Evolutionary conservation across 2,797 vertebrate genomes (phyloP).

Genomic region (Choloepus didactylus): DNA sequence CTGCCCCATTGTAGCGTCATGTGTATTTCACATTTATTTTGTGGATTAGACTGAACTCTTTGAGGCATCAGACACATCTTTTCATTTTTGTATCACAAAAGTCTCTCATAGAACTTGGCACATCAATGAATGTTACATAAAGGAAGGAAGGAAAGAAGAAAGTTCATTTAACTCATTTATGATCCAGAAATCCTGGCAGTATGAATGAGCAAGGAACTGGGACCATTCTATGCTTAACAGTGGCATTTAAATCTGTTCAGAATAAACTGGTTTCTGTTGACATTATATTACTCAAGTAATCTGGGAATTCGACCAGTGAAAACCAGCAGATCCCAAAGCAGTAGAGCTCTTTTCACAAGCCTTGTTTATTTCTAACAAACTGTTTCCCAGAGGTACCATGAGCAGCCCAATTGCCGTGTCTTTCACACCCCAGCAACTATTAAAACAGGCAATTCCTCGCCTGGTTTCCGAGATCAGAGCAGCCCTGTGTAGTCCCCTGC

Average conservation of each 20-base stretch:
- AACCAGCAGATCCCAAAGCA: slow-evolving; percentile 49
- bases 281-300: slow-evolving; percentile 24
- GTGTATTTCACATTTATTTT: not conserved
- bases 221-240: not conserved
- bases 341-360: slow-evolving; percentile 49
- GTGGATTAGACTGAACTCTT: not conserved
- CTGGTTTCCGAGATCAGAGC: not conserved
- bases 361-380: slow-evolving; percentile 64
- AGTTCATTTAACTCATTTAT: slow-evolving; percentile 31
- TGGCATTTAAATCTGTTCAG: slow-evolving; percentile 22
- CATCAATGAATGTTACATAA: not conserved
- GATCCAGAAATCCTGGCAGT: slow-evolving; percentile 2
- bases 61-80: not conserved
- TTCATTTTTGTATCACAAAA: not conserved
- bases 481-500: not conserved
- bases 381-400: slow-evolving; percentile 50
- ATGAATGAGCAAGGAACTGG: not conserved
- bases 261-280: slow-evolving; percentile 66
- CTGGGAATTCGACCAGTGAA: slow-evolving; percentile 70
- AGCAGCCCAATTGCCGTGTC: not conserved
- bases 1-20: not conserved
- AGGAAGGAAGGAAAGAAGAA: not conserved
- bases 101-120: not conserved
- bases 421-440: slow-evolving; percentile 60
- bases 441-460: slow-evolving; percentile 5